phyloP scores from a whole-genome alignment of 2,888 invertebrate genomes.

The Pachymerium ferrugineum region DNA sequence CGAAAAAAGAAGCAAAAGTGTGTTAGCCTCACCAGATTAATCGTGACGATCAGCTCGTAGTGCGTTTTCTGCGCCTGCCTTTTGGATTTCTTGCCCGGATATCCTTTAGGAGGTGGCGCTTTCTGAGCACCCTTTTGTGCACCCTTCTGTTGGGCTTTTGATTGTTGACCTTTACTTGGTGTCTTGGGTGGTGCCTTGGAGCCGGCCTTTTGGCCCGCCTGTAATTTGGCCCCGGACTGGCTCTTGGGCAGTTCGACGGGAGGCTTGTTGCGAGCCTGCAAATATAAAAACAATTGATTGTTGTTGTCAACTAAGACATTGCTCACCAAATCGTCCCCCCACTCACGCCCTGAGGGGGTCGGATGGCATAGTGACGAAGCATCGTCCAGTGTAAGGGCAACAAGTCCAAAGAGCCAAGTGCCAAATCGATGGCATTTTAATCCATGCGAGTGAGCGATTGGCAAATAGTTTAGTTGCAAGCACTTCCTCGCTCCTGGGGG shows the following conservation, averaged over 20 bases:
- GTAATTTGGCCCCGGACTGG: slow-evolving; percentile 32
- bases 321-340: background rate
- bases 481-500: slow-evolving; percentile 22
- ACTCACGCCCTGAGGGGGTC: slow-evolving; percentile 18
- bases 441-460: slow-evolving; percentile 27
- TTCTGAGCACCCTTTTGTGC: slow-evolving; percentile 60
- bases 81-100: slow-evolving; percentile 55
- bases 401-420: slow-evolving; percentile 22
- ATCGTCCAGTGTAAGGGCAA: slow-evolving; percentile 20
- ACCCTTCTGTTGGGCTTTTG: slow-evolving; percentile 34
- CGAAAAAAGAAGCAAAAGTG: background rate
- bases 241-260: slow-evolving; percentile 57
- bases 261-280: slow-evolving; percentile 74
- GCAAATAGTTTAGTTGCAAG: slow-evolving; percentile 27
- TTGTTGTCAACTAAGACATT: background rate
- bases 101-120: slow-evolving; percentile 57
- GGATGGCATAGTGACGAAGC: slow-evolving; percentile 9
- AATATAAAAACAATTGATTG: slow-evolving; percentile 37
- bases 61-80: slow-evolving; percentile 68
- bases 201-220: slow-evolving; percentile 35
- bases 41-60: slow-evolving; percentile 74
- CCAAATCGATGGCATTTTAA: slow-evolving; percentile 15
- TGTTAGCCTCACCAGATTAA: slow-evolving; percentile 63
- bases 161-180: slow-evolving; percentile 25
- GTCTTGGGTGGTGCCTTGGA: slow-evolving; percentile 35